phyloP scores from a whole-genome alignment of 2,888 invertebrate species.

The Sarcophaga carnaria region DNA sequence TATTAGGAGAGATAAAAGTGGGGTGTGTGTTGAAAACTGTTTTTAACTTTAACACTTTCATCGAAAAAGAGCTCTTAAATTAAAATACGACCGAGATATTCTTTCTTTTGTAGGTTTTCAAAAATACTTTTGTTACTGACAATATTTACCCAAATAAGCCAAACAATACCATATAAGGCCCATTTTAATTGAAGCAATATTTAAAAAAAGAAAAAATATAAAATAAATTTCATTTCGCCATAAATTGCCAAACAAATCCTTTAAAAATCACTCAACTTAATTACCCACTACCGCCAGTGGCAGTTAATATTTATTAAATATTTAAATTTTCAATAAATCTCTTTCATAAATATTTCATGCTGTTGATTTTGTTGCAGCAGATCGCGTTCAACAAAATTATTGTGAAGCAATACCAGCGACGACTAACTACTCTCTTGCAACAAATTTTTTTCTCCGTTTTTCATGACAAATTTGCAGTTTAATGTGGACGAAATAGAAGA shows the following conservation, averaged over 20 bases:
- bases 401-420: constrained; percentile 4
- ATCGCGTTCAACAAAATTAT: background rate
- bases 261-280: background rate
- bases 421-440: constrained; percentile 14
- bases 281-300: background rate
- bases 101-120: no score
- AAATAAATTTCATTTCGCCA: background rate
- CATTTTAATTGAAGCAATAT: background rate
- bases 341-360: background rate
- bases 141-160: no score
- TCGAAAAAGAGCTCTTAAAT: no score
- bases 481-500: constrained; percentile 13
- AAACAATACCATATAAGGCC: background rate
- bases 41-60: no score
- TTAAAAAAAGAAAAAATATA: background rate
- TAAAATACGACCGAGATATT: no score
- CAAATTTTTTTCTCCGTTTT: background rate
- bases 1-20: no score
- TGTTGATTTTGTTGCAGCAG: background rate
- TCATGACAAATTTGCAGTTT: constrained; percentile 48
- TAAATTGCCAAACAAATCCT: background rate
- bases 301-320: background rate
- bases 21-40: no score
- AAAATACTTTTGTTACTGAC: no score
- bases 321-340: background rate